Conservation (phyloP, 2,888 invertebrate genomes). For the Cheilosia grossa region DNA sequence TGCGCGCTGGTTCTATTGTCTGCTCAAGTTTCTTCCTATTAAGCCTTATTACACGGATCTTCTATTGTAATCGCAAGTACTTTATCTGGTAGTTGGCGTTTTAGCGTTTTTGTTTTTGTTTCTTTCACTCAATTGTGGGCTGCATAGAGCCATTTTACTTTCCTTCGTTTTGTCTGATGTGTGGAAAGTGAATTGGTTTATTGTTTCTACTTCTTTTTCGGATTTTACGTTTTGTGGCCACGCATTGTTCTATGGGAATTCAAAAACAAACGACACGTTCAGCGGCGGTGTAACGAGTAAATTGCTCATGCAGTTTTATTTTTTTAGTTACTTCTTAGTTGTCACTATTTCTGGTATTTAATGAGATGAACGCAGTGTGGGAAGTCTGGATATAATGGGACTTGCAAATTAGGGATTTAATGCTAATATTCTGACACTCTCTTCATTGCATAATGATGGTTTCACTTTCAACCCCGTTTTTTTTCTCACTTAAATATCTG, state of each 20-base stretch:
- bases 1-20: constrained; percentile 32
- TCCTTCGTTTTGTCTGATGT: constrained; percentile 49
- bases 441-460: constrained; percentile 5
- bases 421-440: background rate
- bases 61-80: constrained; percentile 56
- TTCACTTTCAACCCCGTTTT: constrained; percentile 13
- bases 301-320: constrained; percentile 42
- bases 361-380: background rate
- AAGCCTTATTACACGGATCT: constrained; percentile 58
- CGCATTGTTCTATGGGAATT: constrained; percentile 57
- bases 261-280: background rate
- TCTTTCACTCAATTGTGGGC: constrained; percentile 56
- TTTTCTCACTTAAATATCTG: background rate
- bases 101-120: constrained; percentile 17
- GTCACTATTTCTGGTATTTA: constrained; percentile 22
- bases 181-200: constrained; percentile 53
- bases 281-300: constrained; percentile 28
- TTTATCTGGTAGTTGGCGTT: constrained; percentile 57
- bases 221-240: constrained; percentile 54
- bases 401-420: constrained; percentile 1
- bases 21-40: constrained; percentile 17
- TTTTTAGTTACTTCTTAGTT: constrained; percentile 41
- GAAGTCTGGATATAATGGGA: constrained; percentile 12
- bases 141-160: constrained; percentile 59
- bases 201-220: constrained; percentile 2